These are phyloP conservation scores for Callyntrura guangdongensis DNA, from an alignment of 2,888 invertebrate genomes.

Conservation along the genomic window DNA sequence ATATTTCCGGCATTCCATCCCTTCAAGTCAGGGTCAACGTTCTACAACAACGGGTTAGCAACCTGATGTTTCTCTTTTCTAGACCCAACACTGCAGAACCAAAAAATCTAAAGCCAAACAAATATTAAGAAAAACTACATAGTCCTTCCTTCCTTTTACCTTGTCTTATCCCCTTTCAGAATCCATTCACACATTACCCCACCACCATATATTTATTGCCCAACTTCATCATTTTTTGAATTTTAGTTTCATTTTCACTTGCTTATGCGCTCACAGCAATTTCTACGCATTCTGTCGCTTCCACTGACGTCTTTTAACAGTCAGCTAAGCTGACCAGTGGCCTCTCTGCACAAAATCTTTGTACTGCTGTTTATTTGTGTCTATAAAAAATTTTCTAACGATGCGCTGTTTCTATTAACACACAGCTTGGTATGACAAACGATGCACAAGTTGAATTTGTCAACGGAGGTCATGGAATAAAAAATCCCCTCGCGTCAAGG, in stretches of 20 bases:
- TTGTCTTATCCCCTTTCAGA: slow-evolving; percentile 55
- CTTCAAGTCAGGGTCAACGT: slow-evolving; percentile 89
- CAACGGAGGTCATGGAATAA: slow-evolving; percentile 98
- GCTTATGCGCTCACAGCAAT: slow-evolving; percentile 16
- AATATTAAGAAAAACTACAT: slow-evolving; percentile 63
- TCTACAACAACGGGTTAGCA: slow-evolving; percentile 95
- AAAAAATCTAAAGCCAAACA: slow-evolving; percentile 63
- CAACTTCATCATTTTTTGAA: slow-evolving; percentile 74
- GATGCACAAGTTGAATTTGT: slow-evolving; percentile 97
- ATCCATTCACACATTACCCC: slow-evolving; percentile 48
- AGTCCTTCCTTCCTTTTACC: slow-evolving; percentile 73
- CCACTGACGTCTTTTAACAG: not conserved
- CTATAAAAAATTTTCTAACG: slow-evolving; percentile 21
- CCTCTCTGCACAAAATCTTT: slow-evolving; percentile 54
- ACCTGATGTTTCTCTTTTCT: slow-evolving; percentile 83
- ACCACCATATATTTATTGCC: slow-evolving; percentile 60
- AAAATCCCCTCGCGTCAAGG: slow-evolving; percentile 95
- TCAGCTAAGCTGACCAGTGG: not conserved
- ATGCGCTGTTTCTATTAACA: slow-evolving; percentile 41
- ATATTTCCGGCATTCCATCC: slow-evolving; percentile 88
- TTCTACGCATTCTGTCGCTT: slow-evolving; percentile 20
- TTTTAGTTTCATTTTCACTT: slow-evolving; percentile 70
- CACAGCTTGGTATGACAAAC: slow-evolving; percentile 90
- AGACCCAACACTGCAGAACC: slow-evolving; percentile 73
- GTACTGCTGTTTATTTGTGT: not conserved